A percentile compares a stretch with the other conserved stretches of the same genome.
phyloP scores from a whole-genome alignment of 1,140 invertebrate species.

The Spodoptera frugiperda region DNA sequence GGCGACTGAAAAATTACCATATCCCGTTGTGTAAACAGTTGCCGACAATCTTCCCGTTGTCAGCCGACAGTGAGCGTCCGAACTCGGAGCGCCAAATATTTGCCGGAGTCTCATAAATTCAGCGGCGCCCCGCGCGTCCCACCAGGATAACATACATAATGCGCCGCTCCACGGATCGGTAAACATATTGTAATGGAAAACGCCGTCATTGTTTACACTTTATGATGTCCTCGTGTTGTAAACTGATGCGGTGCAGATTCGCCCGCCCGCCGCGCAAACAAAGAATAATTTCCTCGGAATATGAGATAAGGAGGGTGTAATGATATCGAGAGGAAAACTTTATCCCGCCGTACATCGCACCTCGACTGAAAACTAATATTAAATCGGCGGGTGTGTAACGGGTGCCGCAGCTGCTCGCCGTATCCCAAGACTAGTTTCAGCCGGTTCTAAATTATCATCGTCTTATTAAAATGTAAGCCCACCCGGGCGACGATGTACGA shows the following conservation, averaged over 20 bases:
- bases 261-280: conserved; percentile 55
- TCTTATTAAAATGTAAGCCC: conserved; percentile 66
- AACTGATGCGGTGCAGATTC: conserved; percentile 73
- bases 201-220: conserved; percentile 84
- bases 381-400: conserved; percentile 36
- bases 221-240: conserved; percentile 82
- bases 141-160: conserved; percentile 85
- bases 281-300: conserved; percentile 47
- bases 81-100: conserved; percentile 83
- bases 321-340: conserved; percentile 38
- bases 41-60: conserved; percentile 82
- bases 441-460: conserved; percentile 63
- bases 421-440: conserved; percentile 41
- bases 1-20: conserved; percentile 74
- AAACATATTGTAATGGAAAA: conserved; percentile 87
- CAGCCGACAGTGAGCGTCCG: conserved; percentile 75
- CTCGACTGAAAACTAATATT: conserved; percentile 44
- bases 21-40: conserved; percentile 77
- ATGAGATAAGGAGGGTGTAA: conserved; percentile 41
- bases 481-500: conserved; percentile 41
- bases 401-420: conserved; percentile 33
- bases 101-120: conserved; percentile 84
- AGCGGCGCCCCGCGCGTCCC: conserved; percentile 72
- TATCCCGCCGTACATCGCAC: conserved; percentile 33
- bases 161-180: conserved; percentile 81